Percentiles rank a stretch among this genome's conserved stretches.
These are phyloP conservation scores for Fratercula arctica DNA, from an alignment of 2,797 vertebrate genomes.

Conservation along the genomic window DNA sequence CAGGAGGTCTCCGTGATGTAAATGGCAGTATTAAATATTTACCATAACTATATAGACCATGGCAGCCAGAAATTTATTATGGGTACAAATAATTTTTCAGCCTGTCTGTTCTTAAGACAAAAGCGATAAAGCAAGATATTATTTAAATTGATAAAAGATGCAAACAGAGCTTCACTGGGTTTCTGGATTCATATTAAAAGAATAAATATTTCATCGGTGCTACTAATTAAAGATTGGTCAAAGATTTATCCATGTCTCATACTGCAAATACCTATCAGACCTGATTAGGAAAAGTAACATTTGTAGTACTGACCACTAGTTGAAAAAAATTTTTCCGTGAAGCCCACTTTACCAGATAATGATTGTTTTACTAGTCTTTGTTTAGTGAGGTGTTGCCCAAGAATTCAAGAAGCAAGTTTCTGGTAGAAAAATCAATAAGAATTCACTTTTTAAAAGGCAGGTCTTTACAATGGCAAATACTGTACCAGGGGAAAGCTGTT, in stretches of 20 bases:
- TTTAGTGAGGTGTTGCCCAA: not conserved
- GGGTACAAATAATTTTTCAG: constrained; percentile 55
- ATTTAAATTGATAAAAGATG: constrained; percentile 78
- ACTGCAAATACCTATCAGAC: constrained; percentile 63
- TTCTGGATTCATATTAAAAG: constrained; percentile 76
- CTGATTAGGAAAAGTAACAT: constrained; percentile 71
- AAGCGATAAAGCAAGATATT: constrained; percentile 73
- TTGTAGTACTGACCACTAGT: constrained; percentile 38
- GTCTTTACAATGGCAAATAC: not conserved
- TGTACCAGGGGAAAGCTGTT: not conserved
- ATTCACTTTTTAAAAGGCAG: not conserved
- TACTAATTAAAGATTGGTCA: constrained; percentile 78
- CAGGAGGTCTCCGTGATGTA: constrained; percentile 5
- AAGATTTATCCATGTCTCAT: constrained; percentile 72
- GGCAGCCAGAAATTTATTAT: not conserved
- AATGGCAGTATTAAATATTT: constrained; percentile 69
- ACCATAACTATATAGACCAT: constrained; percentile 24
- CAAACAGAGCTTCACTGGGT: constrained; percentile 70
- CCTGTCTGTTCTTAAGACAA: constrained; percentile 58
- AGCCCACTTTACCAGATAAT: not conserved
- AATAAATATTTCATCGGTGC: constrained; percentile 78
- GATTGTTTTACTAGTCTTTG: constrained; percentile 30
- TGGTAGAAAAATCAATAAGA: not conserved
- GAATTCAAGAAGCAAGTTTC: not conserved
- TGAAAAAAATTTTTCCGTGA: constrained; percentile 10